phyloP scores from a whole-genome alignment of 2,797 vertebrate genomes.

The Sebastes alutus region DNA sequence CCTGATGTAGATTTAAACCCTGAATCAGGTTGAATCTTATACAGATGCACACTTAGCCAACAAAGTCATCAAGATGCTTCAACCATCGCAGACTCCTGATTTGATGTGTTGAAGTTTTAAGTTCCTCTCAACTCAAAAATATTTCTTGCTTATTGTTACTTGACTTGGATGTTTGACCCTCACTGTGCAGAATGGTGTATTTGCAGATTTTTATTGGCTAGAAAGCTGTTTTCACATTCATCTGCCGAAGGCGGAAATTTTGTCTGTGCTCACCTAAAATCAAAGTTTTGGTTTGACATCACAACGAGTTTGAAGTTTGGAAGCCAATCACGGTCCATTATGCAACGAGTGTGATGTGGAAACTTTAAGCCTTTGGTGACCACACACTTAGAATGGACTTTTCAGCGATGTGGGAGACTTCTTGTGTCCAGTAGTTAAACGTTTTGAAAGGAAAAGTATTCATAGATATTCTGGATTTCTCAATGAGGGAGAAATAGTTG shows the following conservation, averaged over 20 bases:
- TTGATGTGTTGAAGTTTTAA: neutral
- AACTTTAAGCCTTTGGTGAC: neutral
- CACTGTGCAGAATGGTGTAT: neutral
- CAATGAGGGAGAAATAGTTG: neutral
- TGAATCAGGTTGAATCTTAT: neutral
- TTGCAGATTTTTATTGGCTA: neutral
- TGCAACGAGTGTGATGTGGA: neutral
- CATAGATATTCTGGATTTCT: neutral
- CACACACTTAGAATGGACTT: neutral
- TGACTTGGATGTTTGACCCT: neutral
- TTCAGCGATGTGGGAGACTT: neutral
- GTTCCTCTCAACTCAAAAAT: neutral
- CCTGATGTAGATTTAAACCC: neutral
- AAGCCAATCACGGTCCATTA: neutral
- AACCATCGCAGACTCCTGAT: neutral
- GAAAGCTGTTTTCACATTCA: neutral
- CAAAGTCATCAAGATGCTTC: neutral
- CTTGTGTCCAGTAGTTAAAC: neutral
- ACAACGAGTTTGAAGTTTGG: neutral
- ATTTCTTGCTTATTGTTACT: neutral
- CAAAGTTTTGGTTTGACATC: neutral
- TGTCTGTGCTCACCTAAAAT: neutral
- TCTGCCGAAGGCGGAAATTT: neutral
- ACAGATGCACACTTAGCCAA: neutral
- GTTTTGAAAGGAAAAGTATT: neutral